Evolutionary conservation across 2,888 invertebrate species (phyloP).

Genomic region (Eristalis tenax): DNA sequence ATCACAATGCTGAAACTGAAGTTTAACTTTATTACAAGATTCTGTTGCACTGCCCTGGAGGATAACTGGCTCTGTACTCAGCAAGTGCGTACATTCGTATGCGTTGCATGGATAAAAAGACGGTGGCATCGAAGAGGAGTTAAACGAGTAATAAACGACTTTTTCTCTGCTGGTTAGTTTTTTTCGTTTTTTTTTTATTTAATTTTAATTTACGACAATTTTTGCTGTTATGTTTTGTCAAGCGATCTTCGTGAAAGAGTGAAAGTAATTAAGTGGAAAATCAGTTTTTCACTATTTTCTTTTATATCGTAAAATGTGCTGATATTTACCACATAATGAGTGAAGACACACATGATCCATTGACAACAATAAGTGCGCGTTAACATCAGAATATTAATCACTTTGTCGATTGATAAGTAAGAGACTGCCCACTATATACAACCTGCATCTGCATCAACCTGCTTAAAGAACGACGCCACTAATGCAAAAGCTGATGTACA

Average conservation of each 20-base stretch:
- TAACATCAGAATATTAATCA: too few relatives aligned
- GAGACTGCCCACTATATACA: too few relatives aligned
- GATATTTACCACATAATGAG: not conserved
- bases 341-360: too few relatives aligned
- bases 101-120: slow-evolving; percentile 3
- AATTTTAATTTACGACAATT: slow-evolving; percentile 45
- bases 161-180: slow-evolving; percentile 39
- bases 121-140: slow-evolving; percentile 23
- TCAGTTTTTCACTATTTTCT: slow-evolving; percentile 14
- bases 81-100: not conserved
- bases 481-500: not conserved
- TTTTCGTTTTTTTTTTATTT: slow-evolving; percentile 21
- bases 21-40: slow-evolving; percentile 64
- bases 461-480: not conserved
- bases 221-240: slow-evolving; percentile 15
- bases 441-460: too few relatives aligned
- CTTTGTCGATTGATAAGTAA: too few relatives aligned
- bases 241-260: slow-evolving; percentile 46
- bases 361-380: too few relatives aligned
- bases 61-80: slow-evolving; percentile 16
- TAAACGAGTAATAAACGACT: slow-evolving; percentile 54
- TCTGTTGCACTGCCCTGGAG: slow-evolving; percentile 57
- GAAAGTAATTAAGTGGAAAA: slow-evolving; percentile 65
- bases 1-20: slow-evolving; percentile 44
- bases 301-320: not conserved